phyloP scores from a whole-genome alignment of 2,113 vertebrate genomes.

The Mastomys coucha region DNA sequence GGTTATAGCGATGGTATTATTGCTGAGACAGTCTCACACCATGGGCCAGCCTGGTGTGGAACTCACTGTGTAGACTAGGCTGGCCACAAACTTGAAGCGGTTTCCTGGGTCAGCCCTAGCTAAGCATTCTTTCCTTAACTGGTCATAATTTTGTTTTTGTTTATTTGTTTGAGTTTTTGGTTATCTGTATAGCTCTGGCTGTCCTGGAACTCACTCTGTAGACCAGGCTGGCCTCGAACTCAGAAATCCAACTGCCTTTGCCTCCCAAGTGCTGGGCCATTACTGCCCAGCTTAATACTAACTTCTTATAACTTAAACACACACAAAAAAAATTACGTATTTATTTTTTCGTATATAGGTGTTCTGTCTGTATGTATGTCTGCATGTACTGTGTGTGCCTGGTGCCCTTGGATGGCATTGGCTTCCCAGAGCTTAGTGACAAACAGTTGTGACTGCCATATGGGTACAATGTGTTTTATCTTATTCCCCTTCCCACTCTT shows the following conservation, averaged over 20 bases:
- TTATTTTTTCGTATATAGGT: background rate
- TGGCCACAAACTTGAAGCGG: no score
- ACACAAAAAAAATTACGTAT: background rate
- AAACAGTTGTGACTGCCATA: background rate
- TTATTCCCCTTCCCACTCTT: background rate
- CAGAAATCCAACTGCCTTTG: background rate
- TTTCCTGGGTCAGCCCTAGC: background rate
- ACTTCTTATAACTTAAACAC: background rate
- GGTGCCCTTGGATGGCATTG: background rate
- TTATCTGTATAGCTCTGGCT: background rate
- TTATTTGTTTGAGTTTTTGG: background rate
- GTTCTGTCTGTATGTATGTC: background rate
- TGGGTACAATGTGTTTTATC: background rate
- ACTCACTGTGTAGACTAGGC: background rate
- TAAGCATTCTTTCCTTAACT: no score
- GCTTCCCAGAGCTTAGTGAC: background rate
- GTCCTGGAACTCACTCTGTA: no score
- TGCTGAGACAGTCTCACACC: background rate
- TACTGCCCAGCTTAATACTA: background rate
- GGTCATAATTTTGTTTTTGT: background rate
- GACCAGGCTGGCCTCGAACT: background rate
- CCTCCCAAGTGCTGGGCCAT: background rate
- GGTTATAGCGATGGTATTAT: background rate
- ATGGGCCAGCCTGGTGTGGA: background rate
- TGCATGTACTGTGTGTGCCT: background rate